Conservation (phyloP, 2,888 invertebrate species). For the Electrophaes corylata region DNA sequence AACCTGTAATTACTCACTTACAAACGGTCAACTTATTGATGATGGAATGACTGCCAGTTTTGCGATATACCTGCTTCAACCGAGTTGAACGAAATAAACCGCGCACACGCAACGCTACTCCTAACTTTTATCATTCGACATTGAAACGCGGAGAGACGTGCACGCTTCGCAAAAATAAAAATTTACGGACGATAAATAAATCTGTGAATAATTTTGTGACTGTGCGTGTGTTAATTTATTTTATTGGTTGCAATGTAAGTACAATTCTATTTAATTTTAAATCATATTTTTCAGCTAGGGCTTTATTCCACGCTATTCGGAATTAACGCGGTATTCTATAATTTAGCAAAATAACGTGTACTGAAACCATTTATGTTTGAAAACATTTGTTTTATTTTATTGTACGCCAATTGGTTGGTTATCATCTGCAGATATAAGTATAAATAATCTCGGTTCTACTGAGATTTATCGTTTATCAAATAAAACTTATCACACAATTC, state of each 20-base stretch:
- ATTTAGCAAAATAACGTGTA: not conserved
- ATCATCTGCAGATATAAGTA: constrained; percentile 4
- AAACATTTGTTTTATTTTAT: not conserved
- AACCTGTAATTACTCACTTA: not conserved
- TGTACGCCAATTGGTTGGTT: constrained; percentile 1
- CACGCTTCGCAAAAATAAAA: constrained; percentile 44
- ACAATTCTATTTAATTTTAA: not conserved
- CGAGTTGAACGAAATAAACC: constrained; percentile 43
- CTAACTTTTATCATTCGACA: constrained; percentile 69
- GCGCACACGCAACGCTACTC: constrained; percentile 42
- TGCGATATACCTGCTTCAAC: constrained; percentile 15
- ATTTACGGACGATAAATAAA: constrained; percentile 33
- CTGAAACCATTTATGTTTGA: not conserved
- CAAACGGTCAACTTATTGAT: constrained; percentile 4
- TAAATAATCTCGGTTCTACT: not conserved
- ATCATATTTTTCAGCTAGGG: too few species aligned
- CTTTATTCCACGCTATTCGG: too few species aligned
- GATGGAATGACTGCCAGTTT: constrained; percentile 10
- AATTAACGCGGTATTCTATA: not conserved
- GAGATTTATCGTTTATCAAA: constrained; percentile 12
- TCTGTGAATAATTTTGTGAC: constrained; percentile 15
- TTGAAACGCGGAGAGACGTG: constrained; percentile 52
- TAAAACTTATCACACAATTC: constrained; percentile 4
- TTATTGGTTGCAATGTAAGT: constrained; percentile 31
- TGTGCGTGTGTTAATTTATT: constrained; percentile 28